phyloP scores from a whole-genome alignment of 2,888 invertebrate genomes.

The Lochmaea capreae region DNA sequence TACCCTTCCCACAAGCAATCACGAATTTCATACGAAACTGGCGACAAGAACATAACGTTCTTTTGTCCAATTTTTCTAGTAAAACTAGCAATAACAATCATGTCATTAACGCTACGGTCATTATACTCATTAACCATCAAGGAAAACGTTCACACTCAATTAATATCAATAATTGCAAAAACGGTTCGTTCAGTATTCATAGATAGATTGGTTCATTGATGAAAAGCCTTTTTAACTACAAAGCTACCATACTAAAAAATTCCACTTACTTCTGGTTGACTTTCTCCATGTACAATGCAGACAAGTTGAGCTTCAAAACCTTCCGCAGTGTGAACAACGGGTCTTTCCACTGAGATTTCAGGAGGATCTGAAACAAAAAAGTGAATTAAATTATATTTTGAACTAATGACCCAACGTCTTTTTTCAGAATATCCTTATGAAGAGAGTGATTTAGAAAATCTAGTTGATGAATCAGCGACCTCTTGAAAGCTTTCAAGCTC shows the following conservation, averaged over 20 bases:
- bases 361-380: constrained; percentile 68
- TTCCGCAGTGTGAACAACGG: constrained; percentile 76
- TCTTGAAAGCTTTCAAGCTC: neutral
- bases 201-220: too few species aligned
- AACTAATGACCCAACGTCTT: constrained; percentile 30
- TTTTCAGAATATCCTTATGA: constrained; percentile 29
- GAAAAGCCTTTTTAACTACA: constrained; percentile 5
- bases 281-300: constrained; percentile 77
- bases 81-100: too few species aligned
- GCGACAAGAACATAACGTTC: too few species aligned
- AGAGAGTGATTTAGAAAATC: neutral
- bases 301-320: constrained; percentile 76
- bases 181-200: too few species aligned
- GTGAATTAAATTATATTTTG: constrained; percentile 30
- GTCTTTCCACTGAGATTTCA: constrained; percentile 72
- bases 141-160: too few species aligned
- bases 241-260: constrained; percentile 22
- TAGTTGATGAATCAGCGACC: neutral
- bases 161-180: too few species aligned
- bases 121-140: too few species aligned
- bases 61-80: too few species aligned
- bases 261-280: constrained; percentile 73
- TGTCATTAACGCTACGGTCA: too few species aligned
- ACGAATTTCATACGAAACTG: too few species aligned
- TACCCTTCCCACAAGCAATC: too few species aligned